These are phyloP conservation scores for Listronotus oregonensis DNA, from an alignment of 1,140 invertebrate species.

Conservation along the genomic window DNA sequence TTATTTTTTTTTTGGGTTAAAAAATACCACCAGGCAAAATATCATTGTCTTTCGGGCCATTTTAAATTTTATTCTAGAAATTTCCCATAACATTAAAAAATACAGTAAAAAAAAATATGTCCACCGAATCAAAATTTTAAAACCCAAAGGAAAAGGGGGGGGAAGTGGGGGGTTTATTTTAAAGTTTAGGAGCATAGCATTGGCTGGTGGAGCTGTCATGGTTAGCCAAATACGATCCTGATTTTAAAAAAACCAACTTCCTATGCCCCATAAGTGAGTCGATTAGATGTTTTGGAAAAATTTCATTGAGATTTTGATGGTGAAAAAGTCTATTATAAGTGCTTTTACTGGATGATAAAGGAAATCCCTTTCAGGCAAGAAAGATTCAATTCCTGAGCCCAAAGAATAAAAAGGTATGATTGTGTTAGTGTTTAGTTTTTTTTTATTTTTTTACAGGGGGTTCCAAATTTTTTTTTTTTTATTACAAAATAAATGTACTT, in stretches of 20 bases:
- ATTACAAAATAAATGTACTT: too few relatives aligned
- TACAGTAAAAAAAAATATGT: conserved; percentile 17
- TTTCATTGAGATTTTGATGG: conserved; percentile 42
- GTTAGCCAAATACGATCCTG: conserved; percentile 72
- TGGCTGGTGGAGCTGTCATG: conserved; percentile 64
- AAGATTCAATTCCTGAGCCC: conserved; percentile 32
- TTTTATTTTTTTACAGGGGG: conserved; percentile 10
- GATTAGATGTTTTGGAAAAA: conserved; percentile 63
- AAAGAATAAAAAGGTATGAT: conserved; percentile 48
- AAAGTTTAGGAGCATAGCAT: conserved; percentile 52
- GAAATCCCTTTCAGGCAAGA: conserved; percentile 16
- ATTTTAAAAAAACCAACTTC: conserved; percentile 67
- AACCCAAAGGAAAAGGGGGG: neutral
- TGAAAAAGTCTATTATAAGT: conserved; percentile 35
- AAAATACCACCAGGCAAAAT: conserved; percentile 16
- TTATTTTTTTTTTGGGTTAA: conserved; percentile 8
- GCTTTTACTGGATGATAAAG: conserved; percentile 17
- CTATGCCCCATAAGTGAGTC: conserved; percentile 71
- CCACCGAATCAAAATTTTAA: conserved; percentile 8
- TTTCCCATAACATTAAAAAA: neutral
- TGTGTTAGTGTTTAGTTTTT: conserved; percentile 5
- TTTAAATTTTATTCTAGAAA: neutral
- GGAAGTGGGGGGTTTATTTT: conserved; percentile 27
- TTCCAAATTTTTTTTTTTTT: too few relatives aligned
- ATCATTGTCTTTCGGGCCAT: conserved; percentile 7